A percentile compares a stretch with the other conserved stretches of the same genome.
These are phyloP conservation scores for Erebia epiphron DNA, from an alignment of 2,888 invertebrate species.

Conservation along the genomic window DNA sequence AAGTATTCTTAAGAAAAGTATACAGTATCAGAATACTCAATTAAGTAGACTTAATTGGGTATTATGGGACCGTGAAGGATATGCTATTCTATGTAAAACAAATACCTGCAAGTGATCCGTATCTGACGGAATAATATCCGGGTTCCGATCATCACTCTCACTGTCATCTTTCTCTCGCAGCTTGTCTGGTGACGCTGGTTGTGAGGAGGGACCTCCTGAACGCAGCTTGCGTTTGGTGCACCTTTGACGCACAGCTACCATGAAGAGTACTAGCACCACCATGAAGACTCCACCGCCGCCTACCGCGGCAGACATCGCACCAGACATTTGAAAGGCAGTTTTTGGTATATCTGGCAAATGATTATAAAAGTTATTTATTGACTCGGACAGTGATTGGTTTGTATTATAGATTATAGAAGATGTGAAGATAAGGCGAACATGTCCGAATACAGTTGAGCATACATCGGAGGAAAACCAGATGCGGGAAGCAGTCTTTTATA, in stretches of 20 bases:
- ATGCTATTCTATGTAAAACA: too few relatives aligned
- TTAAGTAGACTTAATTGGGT: too few relatives aligned
- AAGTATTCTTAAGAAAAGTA: slow-evolving; percentile 12
- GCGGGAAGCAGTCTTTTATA: too few relatives aligned
- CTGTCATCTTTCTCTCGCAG: slow-evolving; percentile 79
- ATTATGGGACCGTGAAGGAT: too few relatives aligned
- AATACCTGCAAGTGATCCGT: slow-evolving; percentile 84
- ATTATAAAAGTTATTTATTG: neutral
- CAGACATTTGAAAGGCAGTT: slow-evolving; percentile 89
- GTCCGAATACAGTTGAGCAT: too few relatives aligned
- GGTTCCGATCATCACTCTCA: slow-evolving; percentile 94
- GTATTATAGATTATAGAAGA: too few relatives aligned
- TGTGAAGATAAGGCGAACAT: neutral
- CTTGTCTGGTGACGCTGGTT: slow-evolving; percentile 74
- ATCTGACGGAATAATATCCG: slow-evolving; percentile 94
- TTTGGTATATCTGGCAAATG: slow-evolving; percentile 85
- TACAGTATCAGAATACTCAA: too few relatives aligned
- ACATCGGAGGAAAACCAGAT: too few relatives aligned
- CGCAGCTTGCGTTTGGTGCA: slow-evolving; percentile 83
- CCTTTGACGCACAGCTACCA: slow-evolving; percentile 89
- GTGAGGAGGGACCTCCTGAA: slow-evolving; percentile 65
- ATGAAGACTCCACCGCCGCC: slow-evolving; percentile 91
- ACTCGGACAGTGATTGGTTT: too few relatives aligned
- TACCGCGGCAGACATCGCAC: slow-evolving; percentile 92
- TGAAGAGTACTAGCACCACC: slow-evolving; percentile 90